Conservation (phyloP, 53 echinoderm and acorn worm genomes). For the Patiria pectinifera region DNA sequence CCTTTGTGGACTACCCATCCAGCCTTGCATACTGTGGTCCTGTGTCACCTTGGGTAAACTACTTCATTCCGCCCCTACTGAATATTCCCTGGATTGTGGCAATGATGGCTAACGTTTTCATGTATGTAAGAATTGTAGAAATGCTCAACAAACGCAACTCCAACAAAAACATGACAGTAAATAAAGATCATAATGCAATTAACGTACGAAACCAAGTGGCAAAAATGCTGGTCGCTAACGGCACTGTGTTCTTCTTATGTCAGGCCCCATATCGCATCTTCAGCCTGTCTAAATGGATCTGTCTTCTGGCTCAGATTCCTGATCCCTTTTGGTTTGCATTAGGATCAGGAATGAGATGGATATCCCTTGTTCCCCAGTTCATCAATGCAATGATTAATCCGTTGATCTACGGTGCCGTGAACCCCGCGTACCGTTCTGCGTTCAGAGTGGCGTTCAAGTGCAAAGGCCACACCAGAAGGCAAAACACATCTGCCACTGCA, state of each 20-base stretch:
- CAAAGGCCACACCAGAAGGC: not conserved
- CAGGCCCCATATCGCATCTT: slow-evolving; percentile 1
- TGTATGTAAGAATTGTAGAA: slow-evolving; percentile 20
- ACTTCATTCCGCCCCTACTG: not conserved
- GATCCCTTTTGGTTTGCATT: not conserved
- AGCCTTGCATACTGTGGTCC: not conserved
- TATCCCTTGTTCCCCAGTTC: not conserved
- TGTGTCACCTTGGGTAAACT: not conserved
- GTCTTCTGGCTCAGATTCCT: not conserved
- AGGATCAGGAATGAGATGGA: not conserved
- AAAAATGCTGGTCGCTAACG: slow-evolving; percentile 18
- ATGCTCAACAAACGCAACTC: slow-evolving; percentile 12
- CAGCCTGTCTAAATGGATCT: not conserved
- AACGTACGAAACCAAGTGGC: slow-evolving; percentile 21
- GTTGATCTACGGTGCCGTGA: slow-evolving; percentile 17
- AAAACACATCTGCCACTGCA: not conserved
- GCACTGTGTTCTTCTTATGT: slow-evolving; percentile 14
- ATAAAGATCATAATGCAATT: not conserved
- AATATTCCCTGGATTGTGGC: slow-evolving; percentile 30
- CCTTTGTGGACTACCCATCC: not conserved
- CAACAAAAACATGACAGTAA: not conserved
- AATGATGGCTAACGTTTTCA: slow-evolving; percentile 25
- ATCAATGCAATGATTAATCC: slow-evolving; percentile 23
- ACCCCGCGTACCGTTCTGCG: slow-evolving; percentile 7
- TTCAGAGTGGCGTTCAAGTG: not conserved